These are phyloP conservation scores for Lordiphosa collinella DNA, from an alignment of 1,140 invertebrate species.

Conservation along the genomic window DNA sequence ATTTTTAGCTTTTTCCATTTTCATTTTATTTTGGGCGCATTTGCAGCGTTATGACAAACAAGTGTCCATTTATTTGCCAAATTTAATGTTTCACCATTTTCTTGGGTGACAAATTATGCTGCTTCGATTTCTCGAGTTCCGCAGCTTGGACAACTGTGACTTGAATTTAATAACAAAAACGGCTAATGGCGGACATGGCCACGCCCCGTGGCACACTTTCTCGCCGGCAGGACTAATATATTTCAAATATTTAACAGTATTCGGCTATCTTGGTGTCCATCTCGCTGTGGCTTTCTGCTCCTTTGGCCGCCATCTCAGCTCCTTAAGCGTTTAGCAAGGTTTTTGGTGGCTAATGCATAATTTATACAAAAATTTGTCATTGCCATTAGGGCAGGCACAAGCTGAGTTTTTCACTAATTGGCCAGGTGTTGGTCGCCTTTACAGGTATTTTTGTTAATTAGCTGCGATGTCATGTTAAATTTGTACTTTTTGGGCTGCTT, in stretches of 20 bases:
- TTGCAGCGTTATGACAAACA: slow-evolving; percentile 77
- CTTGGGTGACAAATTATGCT: slow-evolving; percentile 70
- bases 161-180: slow-evolving; percentile 72
- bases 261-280: slow-evolving; percentile 5
- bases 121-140: slow-evolving; percentile 68
- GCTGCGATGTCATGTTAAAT: slow-evolving; percentile 64
- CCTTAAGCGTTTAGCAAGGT: slow-evolving; percentile 30
- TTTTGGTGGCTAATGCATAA: slow-evolving; percentile 56
- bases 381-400: slow-evolving; percentile 49
- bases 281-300: neutral
- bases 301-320: too few relatives aligned
- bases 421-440: slow-evolving; percentile 47
- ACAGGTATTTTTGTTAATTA: slow-evolving; percentile 63
- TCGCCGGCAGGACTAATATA: slow-evolving; percentile 43
- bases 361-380: slow-evolving; percentile 74
- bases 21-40: slow-evolving; percentile 66
- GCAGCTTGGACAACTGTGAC: slow-evolving; percentile 59
- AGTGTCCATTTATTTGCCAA: slow-evolving; percentile 77
- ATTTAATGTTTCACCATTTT: slow-evolving; percentile 77
- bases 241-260: slow-evolving; percentile 67
- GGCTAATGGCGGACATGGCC: slow-evolving; percentile 60
- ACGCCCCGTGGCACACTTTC: slow-evolving; percentile 13
- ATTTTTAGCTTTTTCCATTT: slow-evolving; percentile 8
- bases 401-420: slow-evolving; percentile 55
- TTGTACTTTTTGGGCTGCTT: slow-evolving; percentile 15